Base-by-base conservation (phyloP, 2,888 invertebrate genomes). In the Caenorhabditis angaria region DNA sequence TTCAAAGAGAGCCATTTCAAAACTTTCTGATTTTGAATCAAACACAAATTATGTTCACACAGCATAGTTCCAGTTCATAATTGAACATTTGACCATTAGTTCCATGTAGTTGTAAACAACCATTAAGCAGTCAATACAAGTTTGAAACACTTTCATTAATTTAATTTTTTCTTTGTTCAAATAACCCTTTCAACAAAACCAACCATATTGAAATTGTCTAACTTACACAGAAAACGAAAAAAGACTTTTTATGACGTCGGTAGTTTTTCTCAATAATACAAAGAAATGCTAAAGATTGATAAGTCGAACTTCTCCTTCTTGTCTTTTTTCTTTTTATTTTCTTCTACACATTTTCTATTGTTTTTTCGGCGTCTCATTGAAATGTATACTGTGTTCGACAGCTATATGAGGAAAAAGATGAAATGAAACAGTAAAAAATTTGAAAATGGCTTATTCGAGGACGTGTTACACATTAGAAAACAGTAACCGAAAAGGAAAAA, bases 311-410 rank as follows among this genome's bases (percentile, higher is more conserved):
- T 51, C 51, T 41, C 18, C 18, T 18, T 56, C 10, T 54, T 54
- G 32, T 55, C n/a, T 59, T 48, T 55, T 51, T 25, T 50, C 59
- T 24, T 64, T 24, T 53, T 60, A 51, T 56, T 54, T 27, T 18
- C 27, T 29, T 47, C 25, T 29, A 18, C 35, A 25, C 50, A 28
- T 61, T 27, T 32, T 61, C 35, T 53, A 50, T 20, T 24, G 24
- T 24, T 24, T 24, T 24, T 8, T 24, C 22, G 22, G 50, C 54
- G 54, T 24, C 65, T 64, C 63, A 60, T 63, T 61, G 18, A 41
- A 41, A 6, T 12, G 41, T 41, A 14, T 41, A 32, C 32, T 32
- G 32, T 32, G 32, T 41, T 41, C 18, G 18, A 41, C 18, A 41
- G 14, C 41, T 41, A 41, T 41, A 14, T 8, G 32, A 12, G 5